These are phyloP conservation scores for Erebia ligea DNA, from an alignment of 2,888 invertebrate genomes.

Conservation along the genomic window DNA sequence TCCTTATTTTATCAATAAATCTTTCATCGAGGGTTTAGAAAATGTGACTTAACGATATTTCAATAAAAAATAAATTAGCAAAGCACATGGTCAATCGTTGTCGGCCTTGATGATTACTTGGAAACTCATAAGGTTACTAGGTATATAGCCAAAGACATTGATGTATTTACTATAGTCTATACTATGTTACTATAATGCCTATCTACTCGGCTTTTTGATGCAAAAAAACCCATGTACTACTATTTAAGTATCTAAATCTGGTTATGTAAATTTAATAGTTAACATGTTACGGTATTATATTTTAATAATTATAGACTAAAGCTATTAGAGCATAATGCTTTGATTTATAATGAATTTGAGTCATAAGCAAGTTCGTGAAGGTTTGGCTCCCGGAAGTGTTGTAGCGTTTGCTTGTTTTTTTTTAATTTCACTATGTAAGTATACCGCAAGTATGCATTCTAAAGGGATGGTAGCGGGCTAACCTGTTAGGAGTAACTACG, in stretches of 20 bases:
- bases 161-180: too few species aligned
- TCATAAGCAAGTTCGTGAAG: too few species aligned
- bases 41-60: background rate
- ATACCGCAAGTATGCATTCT: too few species aligned
- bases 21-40: background rate
- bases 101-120: conserved; percentile 22
- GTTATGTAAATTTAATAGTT: background rate
- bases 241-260: background rate
- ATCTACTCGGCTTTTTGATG: conserved; percentile 2
- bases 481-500: too few species aligned
- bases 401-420: too few species aligned
- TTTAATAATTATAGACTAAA: too few species aligned
- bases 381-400: too few species aligned
- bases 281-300: too few species aligned
- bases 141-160: background rate
- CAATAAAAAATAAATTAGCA: conserved; percentile 20
- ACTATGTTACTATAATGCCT: background rate
- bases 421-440: too few species aligned
- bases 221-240: background rate
- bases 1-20: conserved; percentile 11
- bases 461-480: too few species aligned
- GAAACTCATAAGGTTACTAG: background rate
- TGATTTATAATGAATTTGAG: too few species aligned
- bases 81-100: conserved; percentile 1
- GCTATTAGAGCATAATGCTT: too few species aligned